Evolutionary conservation across 2,888 invertebrate species (phyloP).

Genomic region (Podotricha telesiphe): DNA sequence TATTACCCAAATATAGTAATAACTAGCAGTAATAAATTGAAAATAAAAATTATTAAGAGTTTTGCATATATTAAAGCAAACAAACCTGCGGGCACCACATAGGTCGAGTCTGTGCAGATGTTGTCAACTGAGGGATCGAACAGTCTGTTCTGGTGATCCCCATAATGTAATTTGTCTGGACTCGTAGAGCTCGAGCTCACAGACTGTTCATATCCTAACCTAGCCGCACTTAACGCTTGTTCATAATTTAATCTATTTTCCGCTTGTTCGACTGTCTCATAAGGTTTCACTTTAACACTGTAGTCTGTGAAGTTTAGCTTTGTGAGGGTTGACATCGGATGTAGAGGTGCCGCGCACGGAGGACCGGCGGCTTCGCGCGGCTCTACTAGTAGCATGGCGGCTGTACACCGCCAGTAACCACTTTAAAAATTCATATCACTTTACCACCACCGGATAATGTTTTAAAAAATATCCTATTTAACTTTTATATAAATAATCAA

Average conservation of each 20-base stretch:
- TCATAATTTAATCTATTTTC: slow-evolving; percentile 73
- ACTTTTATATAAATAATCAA: background rate
- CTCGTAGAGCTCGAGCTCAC: slow-evolving; percentile 51
- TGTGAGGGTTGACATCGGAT: slow-evolving; percentile 76
- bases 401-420: slow-evolving; percentile 68
- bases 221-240: slow-evolving; percentile 67
- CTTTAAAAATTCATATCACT: slow-evolving; percentile 65
- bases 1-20: no score
- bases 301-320: slow-evolving; percentile 79
- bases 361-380: slow-evolving; percentile 89
- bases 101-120: slow-evolving; percentile 68
- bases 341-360: slow-evolving; percentile 74
- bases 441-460: slow-evolving; percentile 31
- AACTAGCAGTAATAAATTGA: no score
- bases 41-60: no score
- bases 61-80: slow-evolving; percentile 22
- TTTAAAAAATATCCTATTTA: background rate
- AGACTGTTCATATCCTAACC: slow-evolving; percentile 72
- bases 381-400: slow-evolving; percentile 90
- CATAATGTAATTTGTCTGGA: slow-evolving; percentile 66
- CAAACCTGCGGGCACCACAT: slow-evolving; percentile 69
- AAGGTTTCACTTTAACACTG: slow-evolving; percentile 76
- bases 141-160: slow-evolving; percentile 71
- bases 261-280: slow-evolving; percentile 62
- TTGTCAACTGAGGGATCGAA: slow-evolving; percentile 70